Evolutionary conservation across 2,888 invertebrate genomes (phyloP), one percentile per base, ranked within the genome.

Genomic region (Ditylenchus weischeri): DNA sequence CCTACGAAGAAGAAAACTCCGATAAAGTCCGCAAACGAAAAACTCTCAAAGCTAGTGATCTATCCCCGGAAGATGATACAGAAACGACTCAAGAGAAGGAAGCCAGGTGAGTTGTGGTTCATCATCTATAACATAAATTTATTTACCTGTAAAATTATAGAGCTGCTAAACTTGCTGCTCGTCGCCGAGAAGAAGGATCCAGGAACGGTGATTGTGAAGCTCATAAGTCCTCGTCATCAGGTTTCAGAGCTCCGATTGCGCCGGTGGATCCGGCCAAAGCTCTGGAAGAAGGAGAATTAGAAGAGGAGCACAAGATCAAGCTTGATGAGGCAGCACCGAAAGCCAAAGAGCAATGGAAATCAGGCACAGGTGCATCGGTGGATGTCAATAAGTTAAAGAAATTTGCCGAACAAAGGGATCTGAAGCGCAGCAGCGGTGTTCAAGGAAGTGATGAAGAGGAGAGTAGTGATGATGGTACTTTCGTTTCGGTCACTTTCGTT

Each of bases 1-100:
- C 76, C 76, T 18, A 82, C 79, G 54, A 83, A 83, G 72, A 76
- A 76, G 29, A 76, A 76, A 63, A 76, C 48, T 75, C 73, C 36
- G 69, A 76, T 58, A 79, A 76, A 62, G 18, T 66, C n/a, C 70
- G 78, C 23, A 75, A 75, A 65, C 35, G 70, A 29, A 70, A 72
- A 65, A 64, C 72, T 7, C 70, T 82, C 57, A 82, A 79, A 64
- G 81, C 81, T 0, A 78, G 76, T 38, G 83, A 83, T 68, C 66
- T 83, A 23, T 62, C 73, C 51, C 76, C 78, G 36, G 70, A 69
- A 43, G 47, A 61, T 21, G 69, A 47, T 8, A 70, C 71, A 8
- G 80, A 82, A 64, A 64, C 71, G 11, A 71, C 68, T 19, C 75
- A 72, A 57, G 73, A 69, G 21, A 58, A 63, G 13, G 72, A 75